Conservation (phyloP, 2,113 vertebrate species). For the Crotophaga sulcirostris region DNA sequence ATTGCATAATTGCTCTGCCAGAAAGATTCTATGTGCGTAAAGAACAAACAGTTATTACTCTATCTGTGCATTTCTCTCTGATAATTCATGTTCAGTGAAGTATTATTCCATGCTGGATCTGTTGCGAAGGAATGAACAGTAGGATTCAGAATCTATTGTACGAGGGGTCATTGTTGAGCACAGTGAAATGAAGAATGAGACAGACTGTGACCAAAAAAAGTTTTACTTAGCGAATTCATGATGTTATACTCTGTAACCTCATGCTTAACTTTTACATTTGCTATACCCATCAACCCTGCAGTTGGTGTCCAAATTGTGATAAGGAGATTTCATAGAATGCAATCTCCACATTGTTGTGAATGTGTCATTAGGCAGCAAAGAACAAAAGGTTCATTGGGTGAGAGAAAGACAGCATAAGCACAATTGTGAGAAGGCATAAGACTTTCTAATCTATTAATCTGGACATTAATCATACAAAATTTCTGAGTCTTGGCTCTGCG, state of each 20-base stretch:
- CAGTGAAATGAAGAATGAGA: neutral
- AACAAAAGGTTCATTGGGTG: neutral
- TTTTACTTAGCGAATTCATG: neutral
- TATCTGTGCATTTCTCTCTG: neutral
- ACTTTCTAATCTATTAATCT: constrained; percentile 27
- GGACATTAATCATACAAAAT: neutral
- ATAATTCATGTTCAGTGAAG: neutral
- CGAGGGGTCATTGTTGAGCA: neutral
- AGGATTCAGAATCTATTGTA: neutral
- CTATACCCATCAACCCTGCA: neutral
- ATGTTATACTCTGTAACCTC: neutral
- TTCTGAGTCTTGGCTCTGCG: neutral
- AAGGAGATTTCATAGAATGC: neutral
- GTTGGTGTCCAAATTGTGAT: neutral
- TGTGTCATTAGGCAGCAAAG: neutral
- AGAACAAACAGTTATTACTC: neutral
- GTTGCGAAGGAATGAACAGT: neutral
- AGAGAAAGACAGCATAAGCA: neutral
- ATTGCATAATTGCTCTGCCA: neutral
- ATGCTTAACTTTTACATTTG: neutral
- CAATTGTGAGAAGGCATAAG: neutral
- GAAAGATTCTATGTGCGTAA: neutral
- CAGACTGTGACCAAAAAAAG: neutral
- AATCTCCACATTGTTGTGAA: neutral
- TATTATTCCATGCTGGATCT: neutral